These are phyloP conservation scores for Anoplopoma fimbria DNA, from an alignment of 2,113 vertebrate genomes.

Conservation along the genomic window DNA sequence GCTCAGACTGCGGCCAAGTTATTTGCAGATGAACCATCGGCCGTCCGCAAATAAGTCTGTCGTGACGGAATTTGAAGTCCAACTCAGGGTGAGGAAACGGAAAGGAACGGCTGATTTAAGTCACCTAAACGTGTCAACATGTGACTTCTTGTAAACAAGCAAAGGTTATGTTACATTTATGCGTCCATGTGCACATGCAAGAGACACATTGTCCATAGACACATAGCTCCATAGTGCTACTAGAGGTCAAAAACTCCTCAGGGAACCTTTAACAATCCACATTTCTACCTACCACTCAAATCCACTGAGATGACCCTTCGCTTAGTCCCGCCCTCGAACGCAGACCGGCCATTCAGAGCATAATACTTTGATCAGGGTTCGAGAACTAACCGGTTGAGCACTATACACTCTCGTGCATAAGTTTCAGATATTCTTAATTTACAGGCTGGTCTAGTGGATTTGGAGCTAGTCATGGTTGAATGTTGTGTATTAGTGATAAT, in stretches of 20 bases:
- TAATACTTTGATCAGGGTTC: too few relatives aligned
- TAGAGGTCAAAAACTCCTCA: too few relatives aligned
- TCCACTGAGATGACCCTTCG: too few relatives aligned
- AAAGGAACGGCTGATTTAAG: background rate
- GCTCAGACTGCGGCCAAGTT: background rate
- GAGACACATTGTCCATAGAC: background rate
- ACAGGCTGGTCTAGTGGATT: too few relatives aligned
- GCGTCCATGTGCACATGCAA: accelerated
- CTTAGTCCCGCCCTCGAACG: too few relatives aligned
- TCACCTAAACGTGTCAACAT: background rate
- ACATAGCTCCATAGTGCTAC: too few relatives aligned
- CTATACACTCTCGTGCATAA: too few relatives aligned
- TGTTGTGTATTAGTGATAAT: too few relatives aligned
- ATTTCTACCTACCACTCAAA: background rate
- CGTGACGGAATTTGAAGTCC: constrained; percentile 13
- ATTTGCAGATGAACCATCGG: constrained; percentile 24
- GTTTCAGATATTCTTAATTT: too few relatives aligned
- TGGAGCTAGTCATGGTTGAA: too few relatives aligned
- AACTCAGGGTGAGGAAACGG: background rate
- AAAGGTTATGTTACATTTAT: background rate
- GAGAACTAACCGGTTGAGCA: too few relatives aligned
- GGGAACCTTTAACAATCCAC: background rate
- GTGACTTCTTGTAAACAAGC: background rate
- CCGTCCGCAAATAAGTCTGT: constrained; percentile 11
- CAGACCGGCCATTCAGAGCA: too few relatives aligned